A percentile compares a stretch with the other conserved stretches of the same genome.
Conservation (phyloP, 2,113 vertebrate genomes). For the Sialia sialis region DNA sequence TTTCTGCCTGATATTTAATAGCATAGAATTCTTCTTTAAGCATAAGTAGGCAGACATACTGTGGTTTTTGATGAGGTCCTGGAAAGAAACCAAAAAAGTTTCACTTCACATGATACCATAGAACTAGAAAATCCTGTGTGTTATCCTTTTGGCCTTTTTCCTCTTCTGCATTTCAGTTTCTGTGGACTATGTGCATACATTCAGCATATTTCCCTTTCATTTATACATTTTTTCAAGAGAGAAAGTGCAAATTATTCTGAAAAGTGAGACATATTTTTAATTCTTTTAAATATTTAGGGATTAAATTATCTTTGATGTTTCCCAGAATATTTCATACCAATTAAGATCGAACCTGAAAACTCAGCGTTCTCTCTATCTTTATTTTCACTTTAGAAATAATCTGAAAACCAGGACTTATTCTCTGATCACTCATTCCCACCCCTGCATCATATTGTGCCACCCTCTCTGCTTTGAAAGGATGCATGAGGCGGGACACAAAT, state of each 20-base stretch:
- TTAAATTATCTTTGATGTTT: not conserved
- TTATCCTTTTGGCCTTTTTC: not conserved
- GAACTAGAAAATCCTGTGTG: not conserved
- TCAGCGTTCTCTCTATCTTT: not conserved
- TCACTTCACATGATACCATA: not conserved
- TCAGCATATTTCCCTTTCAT: not conserved
- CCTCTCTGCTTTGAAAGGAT: not conserved
- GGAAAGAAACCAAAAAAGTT: conserved; percentile 1
- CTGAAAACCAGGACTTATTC: not conserved
- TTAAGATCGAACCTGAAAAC: not conserved
- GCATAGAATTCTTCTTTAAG: not conserved
- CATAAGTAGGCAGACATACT: not conserved
- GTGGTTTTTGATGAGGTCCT: not conserved
- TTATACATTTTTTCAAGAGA: not conserved
- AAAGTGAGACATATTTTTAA: not conserved
- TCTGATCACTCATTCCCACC: not conserved
- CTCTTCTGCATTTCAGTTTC: not conserved
- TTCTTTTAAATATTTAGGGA: not conserved
- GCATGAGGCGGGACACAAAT: not conserved
- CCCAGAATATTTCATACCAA: not conserved
- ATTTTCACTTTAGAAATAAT: not conserved
- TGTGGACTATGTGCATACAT: not conserved
- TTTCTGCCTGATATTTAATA: not conserved
- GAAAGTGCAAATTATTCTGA: not conserved
- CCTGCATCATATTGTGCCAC: not conserved